These are phyloP conservation scores for Diarsia brunnea DNA, from an alignment of 2,888 invertebrate species.

Conservation along the genomic window DNA sequence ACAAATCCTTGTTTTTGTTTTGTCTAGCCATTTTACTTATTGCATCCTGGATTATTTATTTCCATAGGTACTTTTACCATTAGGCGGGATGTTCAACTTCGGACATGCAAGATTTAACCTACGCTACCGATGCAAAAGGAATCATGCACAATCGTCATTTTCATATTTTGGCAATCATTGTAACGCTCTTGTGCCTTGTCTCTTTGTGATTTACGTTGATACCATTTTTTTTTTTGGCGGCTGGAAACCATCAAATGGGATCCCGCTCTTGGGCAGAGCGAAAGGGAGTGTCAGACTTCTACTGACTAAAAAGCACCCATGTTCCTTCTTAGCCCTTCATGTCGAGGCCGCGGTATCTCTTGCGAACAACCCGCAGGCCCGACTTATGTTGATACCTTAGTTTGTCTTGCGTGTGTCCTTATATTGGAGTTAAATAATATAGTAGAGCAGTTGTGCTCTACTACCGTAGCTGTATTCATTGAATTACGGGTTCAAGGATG, in stretches of 20 bases:
- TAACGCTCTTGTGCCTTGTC: too few species aligned
- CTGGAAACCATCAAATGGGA: too few species aligned
- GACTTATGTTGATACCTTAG: too few species aligned
- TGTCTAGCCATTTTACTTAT: background rate
- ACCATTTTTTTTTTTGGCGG: too few species aligned
- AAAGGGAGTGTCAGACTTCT: too few species aligned
- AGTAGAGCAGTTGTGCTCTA: background rate
- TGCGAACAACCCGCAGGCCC: too few species aligned
- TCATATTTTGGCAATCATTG: background rate
- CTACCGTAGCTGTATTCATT: too few species aligned
- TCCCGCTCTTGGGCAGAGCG: too few species aligned
- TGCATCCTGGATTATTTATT: background rate
- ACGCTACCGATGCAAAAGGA: background rate
- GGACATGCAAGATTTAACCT: background rate
- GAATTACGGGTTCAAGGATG: constrained; percentile 46
- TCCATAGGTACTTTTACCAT: background rate
- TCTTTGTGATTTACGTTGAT: background rate
- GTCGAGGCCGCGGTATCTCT: too few species aligned
- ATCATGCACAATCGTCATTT: background rate
- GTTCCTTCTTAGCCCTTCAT: too few species aligned
- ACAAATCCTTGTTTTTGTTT: background rate
- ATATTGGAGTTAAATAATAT: background rate
- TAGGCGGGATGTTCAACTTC: background rate
- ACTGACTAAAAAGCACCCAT: too few species aligned
- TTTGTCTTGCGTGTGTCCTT: background rate